A percentile compares a stretch with the other conserved stretches of the same genome.
These are phyloP conservation scores for Danio jaintianensis DNA, from an alignment of 2,797 vertebrate species.

Conservation along the genomic window DNA sequence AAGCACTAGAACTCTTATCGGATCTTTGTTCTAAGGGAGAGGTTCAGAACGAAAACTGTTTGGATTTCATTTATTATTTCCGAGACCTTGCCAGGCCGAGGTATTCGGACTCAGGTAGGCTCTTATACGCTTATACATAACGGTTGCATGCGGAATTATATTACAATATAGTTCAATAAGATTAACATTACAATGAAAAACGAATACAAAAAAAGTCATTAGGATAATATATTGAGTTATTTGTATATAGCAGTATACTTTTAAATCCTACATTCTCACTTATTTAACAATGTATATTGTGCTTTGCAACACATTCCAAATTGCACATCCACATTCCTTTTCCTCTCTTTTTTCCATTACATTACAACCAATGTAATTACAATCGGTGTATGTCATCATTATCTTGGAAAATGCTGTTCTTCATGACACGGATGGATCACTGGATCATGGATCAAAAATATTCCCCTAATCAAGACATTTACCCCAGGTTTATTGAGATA, in stretches of 20 bases:
- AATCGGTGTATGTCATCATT: neutral
- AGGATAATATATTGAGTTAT: too few relatives aligned
- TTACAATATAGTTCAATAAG: too few relatives aligned
- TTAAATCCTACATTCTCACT: too few relatives aligned
- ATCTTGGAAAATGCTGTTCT: neutral
- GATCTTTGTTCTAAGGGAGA: slow-evolving; percentile 95
- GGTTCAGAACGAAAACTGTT: slow-evolving; percentile 94
- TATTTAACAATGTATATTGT: too few relatives aligned
- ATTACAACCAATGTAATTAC: too few relatives aligned
- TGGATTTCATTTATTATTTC: slow-evolving; percentile 97
- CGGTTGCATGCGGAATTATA: slow-evolving; percentile 1
- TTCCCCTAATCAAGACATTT: neutral
- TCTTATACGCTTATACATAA: slow-evolving; percentile 1
- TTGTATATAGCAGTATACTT: too few relatives aligned
- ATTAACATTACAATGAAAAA: too few relatives aligned
- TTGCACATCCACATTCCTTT: too few relatives aligned
- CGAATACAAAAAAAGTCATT: too few relatives aligned
- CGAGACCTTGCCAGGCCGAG: slow-evolving; percentile 92
- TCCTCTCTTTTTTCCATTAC: neutral
- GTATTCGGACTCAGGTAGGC: slow-evolving; percentile 90
- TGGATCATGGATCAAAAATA: neutral
- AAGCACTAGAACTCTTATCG: slow-evolving; percentile 94
- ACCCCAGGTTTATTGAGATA: neutral
- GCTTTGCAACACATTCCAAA: too few relatives aligned
- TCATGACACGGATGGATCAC: neutral